Evolutionary conservation across 2,113 vertebrate genomes (phyloP), one percentile per base, ranked within the genome.

Genomic region (Manacus vitellinus): DNA sequence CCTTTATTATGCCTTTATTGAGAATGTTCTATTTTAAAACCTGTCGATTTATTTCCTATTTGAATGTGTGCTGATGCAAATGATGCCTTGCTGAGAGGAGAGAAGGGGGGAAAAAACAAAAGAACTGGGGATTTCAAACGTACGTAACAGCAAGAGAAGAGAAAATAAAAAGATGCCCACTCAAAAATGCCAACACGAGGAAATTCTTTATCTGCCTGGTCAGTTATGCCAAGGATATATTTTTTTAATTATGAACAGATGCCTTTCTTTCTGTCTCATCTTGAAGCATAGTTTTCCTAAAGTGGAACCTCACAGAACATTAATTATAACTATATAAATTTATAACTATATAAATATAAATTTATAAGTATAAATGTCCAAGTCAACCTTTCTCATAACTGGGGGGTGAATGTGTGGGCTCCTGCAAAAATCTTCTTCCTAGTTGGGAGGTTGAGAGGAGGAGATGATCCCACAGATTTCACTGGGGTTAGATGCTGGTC

Each of bases 81-180:
- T 35, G 22, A 11, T 67, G 41, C 30, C 39, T 30, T 91, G 80
- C 80, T 78, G 65, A 71, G 27, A 44, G 56, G 11, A 41, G 18
- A 49, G 44, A 41, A 63, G 7, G 24, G n/a, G n/a, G 25, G 0
- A 4, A 15, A 54, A 62, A 30, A 1, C 4, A 1, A 14, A 35
- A 44, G 4, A 39, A 8, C 43, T 30, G n/a, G 59, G 41, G 25
- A 51, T 74, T 59, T 71, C 56, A 51, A 66, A 33, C 12, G 0
- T 25, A 2, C 14, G 1, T 37, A 79, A 46, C 56, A 70, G 31
- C 9, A 73, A 33, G 67, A 58, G 28, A 58, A 58, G 46, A 68
- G 41, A 4, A 19, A 77, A 80, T 43, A 23, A 24, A 89, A 59
- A 22, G 1, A 59, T 72, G 67, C 20, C 51, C 54, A 12, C 23